phyloP scores from a whole-genome alignment of 2,113 vertebrate species.

The Stigmatopora nigra region DNA sequence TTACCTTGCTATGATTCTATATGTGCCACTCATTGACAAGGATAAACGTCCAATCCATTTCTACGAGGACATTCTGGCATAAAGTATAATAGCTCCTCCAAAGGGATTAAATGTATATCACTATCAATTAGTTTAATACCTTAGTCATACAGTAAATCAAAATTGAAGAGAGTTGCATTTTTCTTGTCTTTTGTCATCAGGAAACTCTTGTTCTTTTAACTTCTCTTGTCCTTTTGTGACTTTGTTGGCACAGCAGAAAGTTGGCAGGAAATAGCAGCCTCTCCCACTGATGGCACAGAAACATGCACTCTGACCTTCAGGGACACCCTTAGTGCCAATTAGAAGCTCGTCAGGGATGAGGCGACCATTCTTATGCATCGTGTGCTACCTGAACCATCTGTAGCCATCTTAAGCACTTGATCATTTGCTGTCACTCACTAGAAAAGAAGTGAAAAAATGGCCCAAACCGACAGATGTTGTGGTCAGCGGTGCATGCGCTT shows the following conservation, averaged over 20 bases:
- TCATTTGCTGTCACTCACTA: conserved; percentile 33
- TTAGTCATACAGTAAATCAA: no score
- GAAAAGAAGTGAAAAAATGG: conserved; percentile 26
- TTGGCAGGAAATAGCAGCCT: conserved; percentile 36
- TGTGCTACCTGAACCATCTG: conserved; percentile 41
- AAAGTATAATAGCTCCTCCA: no score
- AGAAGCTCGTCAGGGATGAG: conserved; percentile 43
- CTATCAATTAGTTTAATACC: no score
- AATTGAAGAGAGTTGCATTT: background rate
- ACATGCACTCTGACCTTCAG: conserved; percentile 47
- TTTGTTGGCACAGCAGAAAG: conserved; percentile 36
- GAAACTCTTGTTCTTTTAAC: conserved; percentile 8
- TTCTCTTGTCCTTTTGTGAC: conserved; percentile 38
- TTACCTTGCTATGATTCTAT: no score
- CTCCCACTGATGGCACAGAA: conserved; percentile 30
- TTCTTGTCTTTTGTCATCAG: background rate
- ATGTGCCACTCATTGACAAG: no score
- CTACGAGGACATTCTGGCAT: no score
- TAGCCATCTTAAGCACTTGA: conserved; percentile 28
- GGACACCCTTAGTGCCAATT: conserved; percentile 49
- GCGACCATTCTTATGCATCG: conserved; percentile 25
- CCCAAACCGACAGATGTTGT: conserved; percentile 59
- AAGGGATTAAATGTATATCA: no score
- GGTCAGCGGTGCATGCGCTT: conserved; percentile 51
- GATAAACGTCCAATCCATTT: no score